Evolutionary conservation across 92 coral and sea anemone genomes (phyloP).

Genomic region (Umimayanthus kanabou): DNA sequence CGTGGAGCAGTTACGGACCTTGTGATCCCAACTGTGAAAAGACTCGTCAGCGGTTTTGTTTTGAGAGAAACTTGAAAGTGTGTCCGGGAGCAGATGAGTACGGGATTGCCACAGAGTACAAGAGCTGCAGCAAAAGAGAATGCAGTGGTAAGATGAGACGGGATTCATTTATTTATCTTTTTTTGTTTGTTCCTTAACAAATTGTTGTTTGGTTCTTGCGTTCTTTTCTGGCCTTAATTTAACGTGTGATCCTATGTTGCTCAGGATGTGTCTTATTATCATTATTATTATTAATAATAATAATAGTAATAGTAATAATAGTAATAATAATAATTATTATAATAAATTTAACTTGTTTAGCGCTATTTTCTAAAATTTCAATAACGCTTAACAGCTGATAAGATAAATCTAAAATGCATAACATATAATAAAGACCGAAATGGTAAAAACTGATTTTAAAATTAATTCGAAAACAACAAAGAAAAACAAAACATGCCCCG

Average conservation of each 20-base stretch:
- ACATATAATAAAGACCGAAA: too few species aligned
- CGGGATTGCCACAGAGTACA: slow-evolving; percentile 37
- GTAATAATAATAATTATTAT: background rate
- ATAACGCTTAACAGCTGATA: too few species aligned
- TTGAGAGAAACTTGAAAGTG: slow-evolving; percentile 25
- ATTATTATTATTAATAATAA: background rate
- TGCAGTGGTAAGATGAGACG: slow-evolving; percentile 41
- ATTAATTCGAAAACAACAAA: too few species aligned
- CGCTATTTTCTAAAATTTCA: too few species aligned
- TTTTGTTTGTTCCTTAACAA: background rate
- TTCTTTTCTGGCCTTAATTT: too few species aligned
- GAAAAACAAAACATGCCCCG: too few species aligned
- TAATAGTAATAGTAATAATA: background rate
- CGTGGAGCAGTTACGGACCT: slow-evolving; percentile 52
- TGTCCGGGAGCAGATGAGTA: slow-evolving; percentile 42
- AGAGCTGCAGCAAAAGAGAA: slow-evolving; percentile 20
- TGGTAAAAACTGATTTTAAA: too few species aligned
- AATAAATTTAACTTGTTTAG: background rate
- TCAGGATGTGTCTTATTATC: background rate
- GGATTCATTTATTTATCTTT: background rate
- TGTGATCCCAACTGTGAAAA: slow-evolving; percentile 45
- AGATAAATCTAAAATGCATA: too few species aligned
- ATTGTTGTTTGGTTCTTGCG: background rate
- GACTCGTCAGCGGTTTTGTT: slow-evolving; percentile 52
- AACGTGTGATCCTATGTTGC: too few species aligned